These are phyloP conservation scores for Petromus typicus DNA, from an alignment of 2,113 vertebrate species.

Conservation along the genomic window DNA sequence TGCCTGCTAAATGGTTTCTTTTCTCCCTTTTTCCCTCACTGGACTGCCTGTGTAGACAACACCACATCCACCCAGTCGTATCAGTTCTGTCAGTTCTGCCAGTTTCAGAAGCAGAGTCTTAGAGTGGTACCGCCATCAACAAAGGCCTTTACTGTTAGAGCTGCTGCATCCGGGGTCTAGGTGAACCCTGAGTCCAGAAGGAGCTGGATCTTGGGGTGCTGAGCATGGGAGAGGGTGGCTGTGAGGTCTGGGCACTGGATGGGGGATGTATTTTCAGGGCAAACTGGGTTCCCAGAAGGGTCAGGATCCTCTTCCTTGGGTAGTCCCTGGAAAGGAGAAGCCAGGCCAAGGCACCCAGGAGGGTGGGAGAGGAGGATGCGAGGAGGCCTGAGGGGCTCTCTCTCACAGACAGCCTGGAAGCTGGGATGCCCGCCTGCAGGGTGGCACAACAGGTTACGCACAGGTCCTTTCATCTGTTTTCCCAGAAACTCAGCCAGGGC, in stretches of 20 bases:
- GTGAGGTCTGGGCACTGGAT: not conserved
- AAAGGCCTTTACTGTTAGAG: not conserved
- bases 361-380: not conserved
- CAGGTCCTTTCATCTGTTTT: not conserved
- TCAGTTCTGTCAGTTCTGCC: not conserved
- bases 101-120: not conserved
- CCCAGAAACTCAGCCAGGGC: not conserved
- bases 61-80: not conserved
- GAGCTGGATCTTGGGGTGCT: not conserved
- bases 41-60: not conserved
- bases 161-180: not conserved
- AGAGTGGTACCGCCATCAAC: not conserved
- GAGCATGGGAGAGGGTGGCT: not conserved
- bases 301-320: not conserved
- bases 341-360: not conserved
- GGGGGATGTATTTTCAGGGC: not conserved
- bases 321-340: not conserved
- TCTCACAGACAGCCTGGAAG: not conserved
- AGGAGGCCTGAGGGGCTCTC: not conserved
- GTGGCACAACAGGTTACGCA: not conserved
- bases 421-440: not conserved
- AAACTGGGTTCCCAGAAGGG: not conserved
- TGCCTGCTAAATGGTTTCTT: not conserved
- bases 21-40: not conserved
- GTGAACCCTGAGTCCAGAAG: not conserved